Conservation (phyloP, 2,888 invertebrate species). For the Cheilosia pagana region DNA sequence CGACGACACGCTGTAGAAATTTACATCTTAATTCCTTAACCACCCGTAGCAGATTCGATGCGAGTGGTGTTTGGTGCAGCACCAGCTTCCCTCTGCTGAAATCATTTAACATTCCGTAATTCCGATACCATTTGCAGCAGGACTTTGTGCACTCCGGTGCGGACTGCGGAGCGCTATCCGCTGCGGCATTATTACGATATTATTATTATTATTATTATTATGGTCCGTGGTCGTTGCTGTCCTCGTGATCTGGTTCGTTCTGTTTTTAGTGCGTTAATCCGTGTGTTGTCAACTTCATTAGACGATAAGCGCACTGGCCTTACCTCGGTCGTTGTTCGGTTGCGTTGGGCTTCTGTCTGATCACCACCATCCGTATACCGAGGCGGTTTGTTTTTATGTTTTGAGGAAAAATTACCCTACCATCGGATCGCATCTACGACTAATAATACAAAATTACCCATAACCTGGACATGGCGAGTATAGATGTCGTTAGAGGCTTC, state of each 20-base stretch:
- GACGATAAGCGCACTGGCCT: constrained; percentile 82
- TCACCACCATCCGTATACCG: constrained; percentile 1
- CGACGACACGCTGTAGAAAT: constrained; percentile 75
- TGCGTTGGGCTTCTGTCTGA: constrained; percentile 67
- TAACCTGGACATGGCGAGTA: constrained; percentile 4
- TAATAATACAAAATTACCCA: constrained; percentile 37
- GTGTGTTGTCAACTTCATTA: constrained; percentile 84
- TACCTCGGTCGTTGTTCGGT: constrained; percentile 38
- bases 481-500: constrained; percentile 17
- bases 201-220: constrained; percentile 70
- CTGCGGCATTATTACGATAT: constrained; percentile 46
- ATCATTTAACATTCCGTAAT: constrained; percentile 76
- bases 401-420: constrained; percentile 67
- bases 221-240: constrained; percentile 65
- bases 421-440: constrained; percentile 44
- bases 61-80: constrained; percentile 46
- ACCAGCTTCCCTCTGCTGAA: constrained; percentile 20
- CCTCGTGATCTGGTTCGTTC: constrained; percentile 73
- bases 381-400: constrained; percentile 74
- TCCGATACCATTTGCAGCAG: constrained; percentile 56
- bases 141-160: constrained; percentile 20
- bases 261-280: constrained; percentile 83
- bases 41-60: constrained; percentile 73
- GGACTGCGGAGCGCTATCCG: neutral
- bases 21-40: constrained; percentile 76